Conservation (phyloP, 2,113 vertebrate genomes). For the Tragelaphus buxtoni region DNA sequence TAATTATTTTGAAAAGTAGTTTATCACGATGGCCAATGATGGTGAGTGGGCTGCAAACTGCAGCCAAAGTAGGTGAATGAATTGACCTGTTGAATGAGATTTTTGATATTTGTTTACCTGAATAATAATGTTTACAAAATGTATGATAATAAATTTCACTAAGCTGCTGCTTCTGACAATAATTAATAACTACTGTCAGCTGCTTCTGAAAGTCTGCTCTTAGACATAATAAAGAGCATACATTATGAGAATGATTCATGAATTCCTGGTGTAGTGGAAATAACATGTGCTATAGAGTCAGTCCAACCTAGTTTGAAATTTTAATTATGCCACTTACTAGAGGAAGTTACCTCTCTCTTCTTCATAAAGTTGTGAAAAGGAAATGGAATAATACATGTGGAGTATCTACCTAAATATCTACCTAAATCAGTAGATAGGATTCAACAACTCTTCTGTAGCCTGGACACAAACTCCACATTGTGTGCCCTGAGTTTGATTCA, state of each 20-base stretch:
- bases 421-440: neutral
- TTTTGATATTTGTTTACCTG: constrained; percentile 13
- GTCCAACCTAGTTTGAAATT: neutral
- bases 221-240: constrained; percentile 24
- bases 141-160: constrained; percentile 7
- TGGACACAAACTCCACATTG: neutral
- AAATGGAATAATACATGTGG: neutral
- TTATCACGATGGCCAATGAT: neutral
- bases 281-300: neutral
- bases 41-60: neutral
- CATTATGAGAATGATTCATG: neutral
- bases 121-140: constrained; percentile 29
- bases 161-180: neutral
- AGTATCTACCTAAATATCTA: neutral
- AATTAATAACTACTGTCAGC: constrained; percentile 18
- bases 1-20: neutral
- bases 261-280: neutral
- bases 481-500: neutral
- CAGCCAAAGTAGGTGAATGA: neutral
- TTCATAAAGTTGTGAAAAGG: neutral
- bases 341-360: neutral
- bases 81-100: neutral
- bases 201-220: constrained; percentile 35
- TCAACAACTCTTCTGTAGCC: neutral
- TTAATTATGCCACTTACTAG: neutral